phyloP scores from a whole-genome alignment of 2,888 invertebrate species.

The Polyploca ridens region DNA sequence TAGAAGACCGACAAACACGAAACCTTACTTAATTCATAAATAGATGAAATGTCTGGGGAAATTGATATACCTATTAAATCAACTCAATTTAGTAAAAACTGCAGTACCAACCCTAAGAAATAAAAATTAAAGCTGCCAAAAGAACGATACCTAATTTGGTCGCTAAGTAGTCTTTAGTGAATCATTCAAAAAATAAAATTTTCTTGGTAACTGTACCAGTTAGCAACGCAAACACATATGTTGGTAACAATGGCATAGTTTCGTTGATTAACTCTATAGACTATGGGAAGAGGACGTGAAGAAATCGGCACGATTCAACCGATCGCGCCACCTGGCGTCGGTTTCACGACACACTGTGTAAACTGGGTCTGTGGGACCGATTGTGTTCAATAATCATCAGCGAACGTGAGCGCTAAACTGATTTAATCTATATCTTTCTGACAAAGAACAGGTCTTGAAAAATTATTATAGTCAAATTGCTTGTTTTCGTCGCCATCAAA shows the following conservation, averaged over 20 bases:
- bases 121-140: too few relatives aligned
- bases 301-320: constrained; percentile 51
- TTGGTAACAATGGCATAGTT: constrained; percentile 15
- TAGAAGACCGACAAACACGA: too few relatives aligned
- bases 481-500: too few relatives aligned
- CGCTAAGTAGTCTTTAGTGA: too few relatives aligned
- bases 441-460: too few relatives aligned
- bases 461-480: too few relatives aligned
- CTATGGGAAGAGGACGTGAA: constrained; percentile 56
- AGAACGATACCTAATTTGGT: too few relatives aligned
- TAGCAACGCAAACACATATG: constrained; percentile 4
- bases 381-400: constrained; percentile 8
- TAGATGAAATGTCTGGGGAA: neutral
- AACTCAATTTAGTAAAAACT: neutral
- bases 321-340: constrained; percentile 25
- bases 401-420: neutral
- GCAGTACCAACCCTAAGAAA: too few relatives aligned
- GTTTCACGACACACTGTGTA: constrained; percentile 39
- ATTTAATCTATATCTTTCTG: too few relatives aligned
- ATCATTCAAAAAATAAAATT: neutral
- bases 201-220: constrained; percentile 1
- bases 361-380: constrained; percentile 32
- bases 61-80: neutral
- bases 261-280: constrained; percentile 23
- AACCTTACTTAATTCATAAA: too few relatives aligned